Evolutionary conservation across 2,797 vertebrate genomes (phyloP), one percentile per base, ranked within the genome.

Genomic region (Sardinella longiceps): DNA sequence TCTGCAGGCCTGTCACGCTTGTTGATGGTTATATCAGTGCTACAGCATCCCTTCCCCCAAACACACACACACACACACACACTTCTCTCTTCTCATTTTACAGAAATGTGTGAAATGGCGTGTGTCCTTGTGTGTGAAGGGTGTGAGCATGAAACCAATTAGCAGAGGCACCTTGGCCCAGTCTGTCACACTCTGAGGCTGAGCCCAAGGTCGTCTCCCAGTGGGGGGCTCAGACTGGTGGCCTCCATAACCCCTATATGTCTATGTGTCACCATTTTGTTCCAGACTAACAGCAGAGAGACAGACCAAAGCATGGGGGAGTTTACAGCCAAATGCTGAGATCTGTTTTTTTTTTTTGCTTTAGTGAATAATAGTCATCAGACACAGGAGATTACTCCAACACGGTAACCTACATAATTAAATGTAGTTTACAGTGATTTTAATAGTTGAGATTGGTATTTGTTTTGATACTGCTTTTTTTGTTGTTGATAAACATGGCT

Each of bases 41-140:
- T 15, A 39, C 18, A 33, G 25, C 33, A 33, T 74, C 66, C 66
- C 30, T 28, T 6, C 30, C 66, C 66, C 66, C 30, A 74, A 74
- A 74, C 28, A 15, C 48, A 20, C 56, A 20, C 56, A 20, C 56
- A 20, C 56, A 20, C 63, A 33, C 28, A 70, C 30, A 70, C 63
- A 33, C 63, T 28, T 25, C n/a, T 23, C 43, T 4, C 43, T 43
- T 43, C 58, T 63, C 30, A 70, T 4, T 25, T 33, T 70, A 5
- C 63, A 70, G 2, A 70, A 37, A 30, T 3, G 5, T 74, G 66
- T 74, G 30, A 74, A 37, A 74, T 74, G 28, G 60, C 3, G 30
- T 18, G 66, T 39, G 66, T 74, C 66, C 66, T 74, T 74, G 66
- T 74, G 66, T 74, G 66, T 20, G 60, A 66, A 66, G 60, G 60